Evolutionary conservation across 2,888 invertebrate species (phyloP).

Genomic region (Rosalia funebris): DNA sequence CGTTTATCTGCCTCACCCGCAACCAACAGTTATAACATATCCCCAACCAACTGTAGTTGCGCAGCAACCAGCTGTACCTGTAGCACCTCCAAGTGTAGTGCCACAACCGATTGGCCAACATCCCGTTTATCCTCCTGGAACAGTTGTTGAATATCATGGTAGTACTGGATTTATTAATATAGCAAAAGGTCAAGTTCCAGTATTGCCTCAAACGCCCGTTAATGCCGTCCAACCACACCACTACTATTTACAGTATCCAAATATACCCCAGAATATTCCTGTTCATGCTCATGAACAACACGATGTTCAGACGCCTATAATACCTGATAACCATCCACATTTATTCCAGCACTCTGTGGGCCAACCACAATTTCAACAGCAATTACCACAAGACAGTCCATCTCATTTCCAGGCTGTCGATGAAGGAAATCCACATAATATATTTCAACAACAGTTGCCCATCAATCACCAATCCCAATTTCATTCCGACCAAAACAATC

Average conservation of each 20-base stretch:
- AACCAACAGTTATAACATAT: slow-evolving; percentile 12
- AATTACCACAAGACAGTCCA: slow-evolving; percentile 34
- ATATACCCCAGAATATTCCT: slow-evolving; percentile 28
- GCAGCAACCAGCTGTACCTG: slow-evolving; percentile 13
- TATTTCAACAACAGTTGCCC: slow-evolving; percentile 34
- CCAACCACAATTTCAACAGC: slow-evolving; percentile 35
- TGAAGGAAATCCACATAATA: slow-evolving; percentile 27
- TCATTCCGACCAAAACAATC: slow-evolving; percentile 19
- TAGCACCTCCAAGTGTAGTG: background rate
- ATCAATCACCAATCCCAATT: slow-evolving; percentile 11
- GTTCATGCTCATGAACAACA: slow-evolving; percentile 19
- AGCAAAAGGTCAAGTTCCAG: slow-evolving; percentile 30
- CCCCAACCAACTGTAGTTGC: slow-evolving; percentile 14
- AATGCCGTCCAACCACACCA: slow-evolving; percentile 34
- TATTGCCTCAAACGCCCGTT: slow-evolving; percentile 33
- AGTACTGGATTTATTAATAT: slow-evolving; percentile 40
- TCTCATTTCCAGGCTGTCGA: slow-evolving; percentile 33
- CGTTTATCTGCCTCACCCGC: slow-evolving; percentile 19
- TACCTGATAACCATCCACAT: slow-evolving; percentile 32
- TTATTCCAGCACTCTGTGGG: slow-evolving; percentile 19
- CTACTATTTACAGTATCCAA: slow-evolving; percentile 38
- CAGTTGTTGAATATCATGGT: slow-evolving; percentile 45
- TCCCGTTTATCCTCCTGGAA: slow-evolving; percentile 29
- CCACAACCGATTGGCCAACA: slow-evolving; percentile 25
- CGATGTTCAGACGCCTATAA: slow-evolving; percentile 37